Percentiles rank a stretch among this genome's conserved stretches.
phyloP scores from a whole-genome alignment of 2,888 invertebrate species.

The Cyclophora punctaria region DNA sequence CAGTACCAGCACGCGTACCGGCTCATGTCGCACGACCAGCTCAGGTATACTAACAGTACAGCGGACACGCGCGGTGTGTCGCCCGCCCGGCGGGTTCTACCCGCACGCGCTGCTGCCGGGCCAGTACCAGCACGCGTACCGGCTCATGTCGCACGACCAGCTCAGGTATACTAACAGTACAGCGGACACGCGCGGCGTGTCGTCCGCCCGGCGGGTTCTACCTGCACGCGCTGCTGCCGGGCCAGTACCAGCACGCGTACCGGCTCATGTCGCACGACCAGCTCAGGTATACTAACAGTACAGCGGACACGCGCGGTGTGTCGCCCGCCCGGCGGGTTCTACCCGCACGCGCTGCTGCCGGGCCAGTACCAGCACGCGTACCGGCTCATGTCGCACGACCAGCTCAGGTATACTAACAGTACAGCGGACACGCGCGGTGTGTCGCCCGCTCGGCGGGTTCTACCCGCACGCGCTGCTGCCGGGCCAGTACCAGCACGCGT shows the following conservation, averaged over 20 bases:
- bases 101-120: conserved; percentile 96
- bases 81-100: conserved; percentile 78
- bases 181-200: not conserved
- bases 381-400: not conserved
- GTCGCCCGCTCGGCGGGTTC: conserved; percentile 62
- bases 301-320: not conserved
- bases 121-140: conserved; percentile 39
- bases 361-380: conserved; percentile 72
- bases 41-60: not conserved
- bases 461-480: conserved; percentile 97
- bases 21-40: not conserved
- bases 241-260: conserved; percentile 60
- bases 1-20: not conserved
- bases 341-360: conserved; percentile 95
- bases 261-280: not conserved
- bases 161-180: not conserved
- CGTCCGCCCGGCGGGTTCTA: conserved; percentile 77
- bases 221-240: conserved; percentile 95
- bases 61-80: not conserved
- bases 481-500: too few species aligned
- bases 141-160: not conserved
- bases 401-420: not conserved
- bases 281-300: not conserved
- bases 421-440: not conserved
- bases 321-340: conserved; percentile 73